A percentile compares a stretch with the other conserved stretches of the same genome.
These are phyloP conservation scores for Ladona fulva DNA, from an alignment of 1,140 invertebrate species.

Conservation along the genomic window DNA sequence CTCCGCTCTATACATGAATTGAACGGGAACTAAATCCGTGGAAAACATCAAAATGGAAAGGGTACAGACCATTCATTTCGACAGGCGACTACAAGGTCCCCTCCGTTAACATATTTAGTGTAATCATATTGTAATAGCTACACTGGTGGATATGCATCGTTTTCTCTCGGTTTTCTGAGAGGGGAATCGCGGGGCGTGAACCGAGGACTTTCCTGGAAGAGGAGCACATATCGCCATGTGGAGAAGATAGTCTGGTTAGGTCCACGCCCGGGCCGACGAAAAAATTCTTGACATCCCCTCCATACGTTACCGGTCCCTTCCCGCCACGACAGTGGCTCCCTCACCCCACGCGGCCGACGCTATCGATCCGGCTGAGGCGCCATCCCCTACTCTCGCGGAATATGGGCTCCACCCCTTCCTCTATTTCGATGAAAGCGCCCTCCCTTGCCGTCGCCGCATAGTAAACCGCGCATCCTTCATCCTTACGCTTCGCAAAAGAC, in stretches of 20 bases:
- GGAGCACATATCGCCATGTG: neutral
- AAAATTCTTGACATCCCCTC: neutral
- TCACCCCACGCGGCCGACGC: neutral
- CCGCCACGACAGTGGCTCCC: neutral
- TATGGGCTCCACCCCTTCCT: neutral
- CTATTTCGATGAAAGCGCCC: neutral
- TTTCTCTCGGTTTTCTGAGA: too few species aligned
- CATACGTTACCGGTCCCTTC: neutral
- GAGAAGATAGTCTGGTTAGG: neutral
- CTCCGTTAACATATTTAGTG: too few species aligned
- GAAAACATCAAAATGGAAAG: too few species aligned
- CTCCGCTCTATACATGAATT: too few species aligned
- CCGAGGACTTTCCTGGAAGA: too few species aligned
- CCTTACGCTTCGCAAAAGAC: neutral
- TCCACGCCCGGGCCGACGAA: neutral
- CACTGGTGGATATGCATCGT: too few species aligned
- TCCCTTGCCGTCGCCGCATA: neutral
- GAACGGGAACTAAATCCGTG: too few species aligned
- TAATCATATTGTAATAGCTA: too few species aligned
- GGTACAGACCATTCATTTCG: too few species aligned
- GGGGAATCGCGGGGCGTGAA: too few species aligned
- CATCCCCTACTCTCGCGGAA: neutral
- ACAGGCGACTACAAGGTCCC: too few species aligned
- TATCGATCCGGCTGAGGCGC: neutral
- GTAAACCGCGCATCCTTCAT: neutral